Base-by-base conservation (phyloP, 2,888 invertebrate genomes). In the Scaptomyza reducta region DNA sequence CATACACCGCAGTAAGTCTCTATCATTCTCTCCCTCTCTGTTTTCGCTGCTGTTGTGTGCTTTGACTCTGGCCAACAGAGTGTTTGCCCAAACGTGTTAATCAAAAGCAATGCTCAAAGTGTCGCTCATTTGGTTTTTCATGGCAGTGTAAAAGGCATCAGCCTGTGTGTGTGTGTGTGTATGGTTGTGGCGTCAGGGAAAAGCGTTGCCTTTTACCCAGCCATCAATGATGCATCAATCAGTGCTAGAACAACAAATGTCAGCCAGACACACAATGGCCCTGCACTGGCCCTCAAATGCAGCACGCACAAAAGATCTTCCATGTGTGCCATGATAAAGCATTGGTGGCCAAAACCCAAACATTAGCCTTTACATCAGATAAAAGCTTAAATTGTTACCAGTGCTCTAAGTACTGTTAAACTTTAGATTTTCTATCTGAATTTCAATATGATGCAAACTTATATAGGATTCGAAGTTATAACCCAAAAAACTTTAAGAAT, bases 191-290 rank as follows among this genome's bases (percentile, higher is more conserved):
- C 31, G 11, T 31, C 58, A 25, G 45, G 56, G 35, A 16, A 59
- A 57, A 44, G 44, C 38, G 16, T 31, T 58, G 74, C 69, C 67
- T 46, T 58, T 63, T 40, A 16, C 74, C 64, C 70, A 70, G 51
- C 74, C 60, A 73, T 83, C 74, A 83, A 73, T 79, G 79, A 40
- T 65, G 67, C 77, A 83, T 78, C 78, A 83, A 74, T 74, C 74
- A 74, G 66, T 53, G 62, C 25, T 47, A 42, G 45, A 59, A 64
- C 70, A 70, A 74, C 74, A 73, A 69, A 69, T 59, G 42, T 42
- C 51, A 49, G 13, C 45, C 72, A 65, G 9, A 47, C 38, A 44
- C 31, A 14, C 38, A 14, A 16, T 33, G 13, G 42, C 35, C 25
- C 49, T 46, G 46, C 51, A 64, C 40, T 35, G 31, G 25, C 14